Evolutionary conservation across 1,140 invertebrate species (phyloP).

Genomic region (Drosophila burlai): DNA sequence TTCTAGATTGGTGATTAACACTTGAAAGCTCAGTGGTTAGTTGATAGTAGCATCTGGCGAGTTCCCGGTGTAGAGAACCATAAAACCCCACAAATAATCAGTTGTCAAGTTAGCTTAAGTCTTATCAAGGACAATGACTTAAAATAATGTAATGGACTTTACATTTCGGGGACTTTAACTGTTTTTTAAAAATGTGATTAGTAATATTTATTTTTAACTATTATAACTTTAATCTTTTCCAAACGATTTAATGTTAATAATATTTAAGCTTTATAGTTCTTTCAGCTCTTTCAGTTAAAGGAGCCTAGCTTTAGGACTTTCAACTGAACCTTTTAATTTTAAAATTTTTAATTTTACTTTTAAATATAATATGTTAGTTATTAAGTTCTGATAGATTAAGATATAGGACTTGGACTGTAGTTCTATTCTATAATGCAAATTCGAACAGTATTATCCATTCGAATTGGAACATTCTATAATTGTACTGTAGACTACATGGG

Average conservation of each 20-base stretch:
- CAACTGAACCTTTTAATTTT: too few species aligned
- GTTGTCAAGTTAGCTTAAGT: neutral
- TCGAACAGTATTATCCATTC: too few species aligned
- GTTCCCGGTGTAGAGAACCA: neutral
- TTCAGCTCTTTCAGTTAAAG: too few species aligned
- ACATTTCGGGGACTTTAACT: neutral
- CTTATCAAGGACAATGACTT: neutral
- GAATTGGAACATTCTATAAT: too few species aligned
- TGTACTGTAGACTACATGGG: too few species aligned
- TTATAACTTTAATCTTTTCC: neutral
- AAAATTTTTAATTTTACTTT: too few species aligned
- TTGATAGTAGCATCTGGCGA: neutral
- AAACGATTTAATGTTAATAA: neutral
- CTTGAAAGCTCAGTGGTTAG: neutral
- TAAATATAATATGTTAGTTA: too few species aligned
- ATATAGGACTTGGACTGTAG: too few species aligned
- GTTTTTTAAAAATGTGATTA: neutral
- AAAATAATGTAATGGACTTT: neutral
- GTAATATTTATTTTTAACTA: neutral
- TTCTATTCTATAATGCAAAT: too few species aligned
- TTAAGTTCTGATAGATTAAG: too few species aligned
- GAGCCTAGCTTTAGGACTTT: too few species aligned
- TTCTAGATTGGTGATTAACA: conserved; percentile 8
- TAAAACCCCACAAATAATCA: conserved; percentile 4
- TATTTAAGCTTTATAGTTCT: neutral